phyloP scores from a whole-genome alignment of 2,888 invertebrate genomes.

The Lithophane socia region DNA sequence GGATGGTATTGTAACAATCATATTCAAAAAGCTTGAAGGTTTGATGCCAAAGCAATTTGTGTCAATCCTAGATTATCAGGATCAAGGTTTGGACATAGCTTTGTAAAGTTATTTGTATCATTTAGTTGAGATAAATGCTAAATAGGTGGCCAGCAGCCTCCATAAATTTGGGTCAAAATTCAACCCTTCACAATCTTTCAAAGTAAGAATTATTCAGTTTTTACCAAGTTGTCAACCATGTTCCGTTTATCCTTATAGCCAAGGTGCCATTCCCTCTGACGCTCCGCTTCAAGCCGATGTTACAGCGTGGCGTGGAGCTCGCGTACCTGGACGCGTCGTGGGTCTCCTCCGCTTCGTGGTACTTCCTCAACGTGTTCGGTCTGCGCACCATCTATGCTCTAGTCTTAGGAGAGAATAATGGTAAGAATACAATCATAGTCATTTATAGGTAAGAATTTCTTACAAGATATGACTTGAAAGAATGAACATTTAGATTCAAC shows the following conservation, averaged over 20 bases:
- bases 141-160: background rate
- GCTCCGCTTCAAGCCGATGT: constrained; percentile 99
- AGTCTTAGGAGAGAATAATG: constrained; percentile 99
- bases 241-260: constrained; percentile 86
- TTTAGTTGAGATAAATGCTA: background rate
- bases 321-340: constrained; percentile 99
- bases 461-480: too few species aligned
- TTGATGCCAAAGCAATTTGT: background rate
- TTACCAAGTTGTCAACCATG: background rate
- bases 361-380: constrained; percentile 99
- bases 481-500: too few species aligned
- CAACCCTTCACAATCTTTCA: background rate
- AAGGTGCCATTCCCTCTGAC: constrained; percentile 99
- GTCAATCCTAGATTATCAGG: background rate
- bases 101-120: background rate
- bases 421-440: constrained; percentile 64
- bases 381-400: constrained; percentile 98
- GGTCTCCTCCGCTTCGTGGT: constrained; percentile 99
- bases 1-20: background rate
- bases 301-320: constrained; percentile 99
- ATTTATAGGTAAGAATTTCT: too few species aligned
- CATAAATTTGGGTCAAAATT: too few species aligned
- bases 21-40: background rate
- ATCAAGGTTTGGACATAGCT: background rate
- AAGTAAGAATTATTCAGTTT: background rate